phyloP scores from a whole-genome alignment of 2,113 vertebrate species.

The Egretta garzetta region DNA sequence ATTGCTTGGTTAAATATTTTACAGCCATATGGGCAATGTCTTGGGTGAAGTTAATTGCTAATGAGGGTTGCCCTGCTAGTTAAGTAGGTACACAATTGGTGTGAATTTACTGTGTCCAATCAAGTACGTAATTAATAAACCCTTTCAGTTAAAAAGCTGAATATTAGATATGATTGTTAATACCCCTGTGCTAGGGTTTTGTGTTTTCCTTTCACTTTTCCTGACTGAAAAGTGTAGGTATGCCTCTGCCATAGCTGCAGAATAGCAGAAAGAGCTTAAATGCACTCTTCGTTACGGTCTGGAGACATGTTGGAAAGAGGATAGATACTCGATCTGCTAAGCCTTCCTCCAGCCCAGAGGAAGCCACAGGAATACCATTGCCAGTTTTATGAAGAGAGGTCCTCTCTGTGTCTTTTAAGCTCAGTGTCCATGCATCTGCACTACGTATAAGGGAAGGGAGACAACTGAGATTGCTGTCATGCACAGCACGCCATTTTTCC shows the following conservation, averaged over 20 bases:
- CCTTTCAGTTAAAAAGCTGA: not conserved
- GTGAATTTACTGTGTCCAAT: not conserved
- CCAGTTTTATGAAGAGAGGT: not conserved
- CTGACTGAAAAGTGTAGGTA: not conserved
- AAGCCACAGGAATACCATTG: not conserved
- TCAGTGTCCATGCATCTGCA: not conserved
- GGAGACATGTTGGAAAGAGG: not conserved
- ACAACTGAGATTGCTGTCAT: not conserved
- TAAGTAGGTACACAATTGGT: not conserved
- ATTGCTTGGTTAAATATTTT: not conserved
- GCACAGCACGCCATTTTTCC: not conserved
- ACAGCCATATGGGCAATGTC: accelerated
- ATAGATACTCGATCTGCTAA: not conserved
- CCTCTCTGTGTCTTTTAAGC: not conserved
- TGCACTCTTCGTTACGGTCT: not conserved
- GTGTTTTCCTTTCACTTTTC: not conserved
- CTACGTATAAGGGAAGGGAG: not conserved
- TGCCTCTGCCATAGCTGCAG: not conserved
- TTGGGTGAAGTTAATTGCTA: not conserved
- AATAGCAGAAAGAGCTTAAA: not conserved
- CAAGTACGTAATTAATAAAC: not conserved
- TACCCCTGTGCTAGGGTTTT: not conserved
- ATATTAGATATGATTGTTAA: not conserved
- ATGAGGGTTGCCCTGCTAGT: not conserved
- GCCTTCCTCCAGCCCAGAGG: not conserved